These are phyloP conservation scores for Gnathonemus longibarbis DNA, from an alignment of 2,113 vertebrate species.

Conservation along the genomic window DNA sequence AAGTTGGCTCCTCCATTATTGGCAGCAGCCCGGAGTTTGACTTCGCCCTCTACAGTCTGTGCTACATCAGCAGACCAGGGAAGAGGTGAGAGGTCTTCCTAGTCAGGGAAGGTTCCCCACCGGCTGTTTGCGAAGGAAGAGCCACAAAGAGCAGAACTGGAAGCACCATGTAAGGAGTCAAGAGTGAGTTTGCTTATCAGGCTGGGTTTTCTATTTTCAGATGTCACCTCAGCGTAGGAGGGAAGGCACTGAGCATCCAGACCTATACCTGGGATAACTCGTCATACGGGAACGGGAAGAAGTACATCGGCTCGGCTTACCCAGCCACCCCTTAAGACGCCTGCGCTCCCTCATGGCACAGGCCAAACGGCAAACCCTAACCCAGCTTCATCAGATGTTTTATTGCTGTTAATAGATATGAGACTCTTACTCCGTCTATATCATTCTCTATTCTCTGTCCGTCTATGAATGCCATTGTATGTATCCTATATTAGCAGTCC, in stretches of 20 bases:
- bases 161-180: not conserved
- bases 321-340: conserved; percentile 48
- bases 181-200: not conserved
- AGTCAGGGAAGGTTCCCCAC: not conserved
- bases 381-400: not conserved
- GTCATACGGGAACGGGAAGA: conserved; percentile 69
- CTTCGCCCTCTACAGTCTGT: conserved; percentile 78
- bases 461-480: not conserved
- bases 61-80: conserved; percentile 79
- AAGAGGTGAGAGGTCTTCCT: conserved; percentile 64
- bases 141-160: not conserved
- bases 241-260: conserved; percentile 67
- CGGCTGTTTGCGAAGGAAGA: not conserved
- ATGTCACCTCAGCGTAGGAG: conserved; percentile 75
- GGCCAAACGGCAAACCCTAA: not conserved
- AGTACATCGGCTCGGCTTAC: conserved; percentile 77
- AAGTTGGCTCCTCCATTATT: conserved; percentile 81
- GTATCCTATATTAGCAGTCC: not conserved
- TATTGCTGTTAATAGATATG: not conserved
- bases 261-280: conserved; percentile 84
- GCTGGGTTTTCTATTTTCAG: conserved; percentile 47
- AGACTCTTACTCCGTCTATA: not conserved
- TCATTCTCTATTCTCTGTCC: not conserved
- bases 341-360: not conserved
- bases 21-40: conserved; percentile 92